These are phyloP conservation scores for Philopedon plagiatum DNA, from an alignment of 2,888 invertebrate genomes.

Conservation along the genomic window DNA sequence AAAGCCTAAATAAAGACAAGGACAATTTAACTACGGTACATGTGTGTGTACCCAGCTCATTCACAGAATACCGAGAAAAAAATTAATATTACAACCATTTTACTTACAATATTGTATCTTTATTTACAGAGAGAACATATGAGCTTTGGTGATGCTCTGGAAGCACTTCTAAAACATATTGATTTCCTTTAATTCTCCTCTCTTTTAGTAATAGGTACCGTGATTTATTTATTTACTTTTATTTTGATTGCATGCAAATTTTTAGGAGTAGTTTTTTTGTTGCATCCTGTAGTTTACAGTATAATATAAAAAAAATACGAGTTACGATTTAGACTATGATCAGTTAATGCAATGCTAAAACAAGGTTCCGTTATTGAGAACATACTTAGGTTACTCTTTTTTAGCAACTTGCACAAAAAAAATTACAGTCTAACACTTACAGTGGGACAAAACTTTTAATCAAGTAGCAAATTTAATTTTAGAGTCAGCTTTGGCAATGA, in stretches of 20 bases:
- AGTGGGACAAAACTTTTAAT: too few relatives aligned
- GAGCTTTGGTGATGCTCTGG: conserved; percentile 18
- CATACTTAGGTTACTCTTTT: too few relatives aligned
- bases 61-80: conserved; percentile 7
- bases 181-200: conserved; percentile 23
- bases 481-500: too few relatives aligned
- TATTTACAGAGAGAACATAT: conserved; percentile 18
- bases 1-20: too few relatives aligned
- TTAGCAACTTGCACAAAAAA: too few relatives aligned
- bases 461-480: too few relatives aligned
- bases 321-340: too few relatives aligned
- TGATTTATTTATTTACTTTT: conserved; percentile 1
- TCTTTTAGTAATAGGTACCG: conserved; percentile 23
- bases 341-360: too few relatives aligned
- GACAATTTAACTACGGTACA: too few relatives aligned
- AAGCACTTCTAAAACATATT: conserved; percentile 46
- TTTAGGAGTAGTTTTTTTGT: conserved; percentile 11
- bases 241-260: neutral
- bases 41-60: too few relatives aligned
- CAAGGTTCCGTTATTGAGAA: too few relatives aligned
- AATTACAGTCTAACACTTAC: too few relatives aligned
- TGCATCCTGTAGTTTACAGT: neutral
- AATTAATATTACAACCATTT: neutral
- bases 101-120: conserved; percentile 13
- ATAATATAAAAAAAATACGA: conserved; percentile 9